Evolutionary conservation across 2,797 vertebrate genomes (phyloP).

Genomic region (Decapterus maruadsi): DNA sequence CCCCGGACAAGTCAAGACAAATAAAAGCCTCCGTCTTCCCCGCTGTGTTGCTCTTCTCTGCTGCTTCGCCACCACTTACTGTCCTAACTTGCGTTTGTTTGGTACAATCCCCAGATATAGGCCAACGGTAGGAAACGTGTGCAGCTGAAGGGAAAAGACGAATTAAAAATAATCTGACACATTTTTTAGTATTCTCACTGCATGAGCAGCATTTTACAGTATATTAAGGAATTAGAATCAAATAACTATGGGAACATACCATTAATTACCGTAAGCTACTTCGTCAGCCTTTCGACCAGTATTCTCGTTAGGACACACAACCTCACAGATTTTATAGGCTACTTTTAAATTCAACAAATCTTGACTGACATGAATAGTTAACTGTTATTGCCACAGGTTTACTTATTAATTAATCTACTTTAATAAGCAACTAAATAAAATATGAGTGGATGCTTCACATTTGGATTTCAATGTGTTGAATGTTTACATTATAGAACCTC

Average conservation of each 20-base stretch:
- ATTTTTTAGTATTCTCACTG: neutral
- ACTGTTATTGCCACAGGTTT: neutral
- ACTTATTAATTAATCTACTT: neutral
- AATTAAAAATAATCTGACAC: neutral
- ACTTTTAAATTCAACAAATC: neutral
- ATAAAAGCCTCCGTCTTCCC: neutral
- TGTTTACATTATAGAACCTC: neutral
- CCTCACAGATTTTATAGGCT: too few relatives aligned
- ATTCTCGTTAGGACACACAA: too few relatives aligned
- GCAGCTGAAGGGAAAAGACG: neutral
- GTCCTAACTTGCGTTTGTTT: too few relatives aligned
- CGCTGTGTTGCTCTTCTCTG: neutral
- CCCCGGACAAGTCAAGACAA: too few relatives aligned
- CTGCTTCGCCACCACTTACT: neutral
- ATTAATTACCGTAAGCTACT: too few relatives aligned
- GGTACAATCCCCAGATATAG: neutral
- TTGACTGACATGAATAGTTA: neutral
- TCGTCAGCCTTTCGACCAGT: too few relatives aligned
- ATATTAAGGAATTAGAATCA: neutral
- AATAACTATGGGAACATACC: neutral
- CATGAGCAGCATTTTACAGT: neutral
- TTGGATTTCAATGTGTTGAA: neutral
- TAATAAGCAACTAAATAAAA: neutral
- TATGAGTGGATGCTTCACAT: neutral
- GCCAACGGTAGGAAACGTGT: neutral